These are phyloP conservation scores for Ataeniobius toweri DNA, from an alignment of 2,797 vertebrate species.

Conservation along the genomic window DNA sequence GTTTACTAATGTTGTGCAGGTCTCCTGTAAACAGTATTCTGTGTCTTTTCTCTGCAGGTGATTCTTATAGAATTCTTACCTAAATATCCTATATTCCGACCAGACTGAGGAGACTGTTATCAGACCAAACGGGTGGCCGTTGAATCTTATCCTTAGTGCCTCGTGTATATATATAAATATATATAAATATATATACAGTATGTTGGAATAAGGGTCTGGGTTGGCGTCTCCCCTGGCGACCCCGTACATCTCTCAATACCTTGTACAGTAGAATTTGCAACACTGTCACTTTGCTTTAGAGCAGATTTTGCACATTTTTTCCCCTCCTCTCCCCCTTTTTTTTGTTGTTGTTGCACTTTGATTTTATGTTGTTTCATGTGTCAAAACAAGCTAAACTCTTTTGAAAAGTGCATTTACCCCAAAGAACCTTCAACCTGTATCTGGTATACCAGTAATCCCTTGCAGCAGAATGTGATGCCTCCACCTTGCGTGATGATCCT, in stretches of 20 bases:
- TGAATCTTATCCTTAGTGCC: slow-evolving; percentile 98
- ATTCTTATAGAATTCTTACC: slow-evolving; percentile 99
- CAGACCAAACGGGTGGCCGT: slow-evolving; percentile 82
- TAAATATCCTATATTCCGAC: slow-evolving; percentile 99
- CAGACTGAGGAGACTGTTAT: slow-evolving; percentile 88
- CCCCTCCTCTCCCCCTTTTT: slow-evolving; percentile 81
- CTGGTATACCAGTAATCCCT: slow-evolving; percentile 64
- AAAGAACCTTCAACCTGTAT: slow-evolving; percentile 69
- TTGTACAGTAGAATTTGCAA: slow-evolving; percentile 88
- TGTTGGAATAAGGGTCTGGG: slow-evolving; percentile 91
- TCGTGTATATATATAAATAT: slow-evolving; percentile 81
- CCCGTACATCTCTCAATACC: slow-evolving; percentile 76
- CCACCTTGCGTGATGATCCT: slow-evolving; percentile 65
- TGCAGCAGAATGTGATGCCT: slow-evolving; percentile 84
- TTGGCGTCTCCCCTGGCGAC: slow-evolving; percentile 79
- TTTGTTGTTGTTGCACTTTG: slow-evolving; percentile 83
- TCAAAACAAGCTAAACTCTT: slow-evolving; percentile 69
- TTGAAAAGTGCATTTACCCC: slow-evolving; percentile 85
- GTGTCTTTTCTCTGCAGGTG: slow-evolving; percentile 83
- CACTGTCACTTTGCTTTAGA: slow-evolving; percentile 94
- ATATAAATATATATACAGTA: slow-evolving; percentile 76
- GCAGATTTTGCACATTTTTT: slow-evolving; percentile 95
- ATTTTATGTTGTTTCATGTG: slow-evolving; percentile 72
- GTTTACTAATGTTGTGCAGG: background rate
- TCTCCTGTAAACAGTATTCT: slow-evolving; percentile 11